A percentile compares a stretch with the other conserved stretches of the same genome.
Conservation (phyloP, 2,888 invertebrate genomes). For the Sminthurides aquaticus region DNA sequence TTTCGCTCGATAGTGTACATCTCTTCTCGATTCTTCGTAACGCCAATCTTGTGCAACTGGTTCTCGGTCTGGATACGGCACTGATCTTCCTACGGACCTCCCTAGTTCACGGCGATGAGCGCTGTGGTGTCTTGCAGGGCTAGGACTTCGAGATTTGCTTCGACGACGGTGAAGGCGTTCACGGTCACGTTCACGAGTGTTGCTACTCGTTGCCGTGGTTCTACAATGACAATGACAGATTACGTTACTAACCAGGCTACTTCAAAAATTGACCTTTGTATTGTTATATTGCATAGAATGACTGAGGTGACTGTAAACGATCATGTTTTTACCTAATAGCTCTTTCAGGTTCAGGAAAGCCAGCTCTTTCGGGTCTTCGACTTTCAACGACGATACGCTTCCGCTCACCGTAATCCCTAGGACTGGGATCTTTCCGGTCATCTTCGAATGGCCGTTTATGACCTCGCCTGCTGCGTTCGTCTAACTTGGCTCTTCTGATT, state of each 20-base stretch:
- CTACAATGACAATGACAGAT: too few relatives aligned
- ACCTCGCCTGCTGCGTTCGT: slow-evolving; percentile 24
- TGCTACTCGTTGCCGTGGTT: too few relatives aligned
- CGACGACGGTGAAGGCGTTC: not conserved
- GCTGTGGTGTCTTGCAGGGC: slow-evolving; percentile 12
- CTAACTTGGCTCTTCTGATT: slow-evolving; percentile 55
- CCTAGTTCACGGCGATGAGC: not conserved
- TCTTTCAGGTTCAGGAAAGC: slow-evolving; percentile 10
- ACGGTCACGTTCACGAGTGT: slow-evolving; percentile 10
- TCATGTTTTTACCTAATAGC: too few relatives aligned
- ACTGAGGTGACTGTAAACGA: too few relatives aligned
- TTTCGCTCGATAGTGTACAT: not conserved
- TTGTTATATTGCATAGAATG: too few relatives aligned
- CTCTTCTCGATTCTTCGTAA: slow-evolving; percentile 1
- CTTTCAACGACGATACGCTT: slow-evolving; percentile 8
- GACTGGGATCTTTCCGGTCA: slow-evolving; percentile 19
- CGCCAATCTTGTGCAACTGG: not conserved
- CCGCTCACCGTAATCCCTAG: slow-evolving; percentile 9
- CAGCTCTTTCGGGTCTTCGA: slow-evolving; percentile 19
- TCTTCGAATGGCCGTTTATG: slow-evolving; percentile 31
- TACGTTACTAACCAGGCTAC: too few relatives aligned
- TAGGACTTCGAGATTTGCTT: slow-evolving; percentile 14
- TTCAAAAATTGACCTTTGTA: too few relatives aligned
- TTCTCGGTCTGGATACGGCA: not conserved
- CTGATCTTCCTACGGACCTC: not conserved